Conservation (phyloP, 30 jellyfish, hydroid and myxozoan genomes). For the Hydractinia symbiolongicarpus region DNA sequence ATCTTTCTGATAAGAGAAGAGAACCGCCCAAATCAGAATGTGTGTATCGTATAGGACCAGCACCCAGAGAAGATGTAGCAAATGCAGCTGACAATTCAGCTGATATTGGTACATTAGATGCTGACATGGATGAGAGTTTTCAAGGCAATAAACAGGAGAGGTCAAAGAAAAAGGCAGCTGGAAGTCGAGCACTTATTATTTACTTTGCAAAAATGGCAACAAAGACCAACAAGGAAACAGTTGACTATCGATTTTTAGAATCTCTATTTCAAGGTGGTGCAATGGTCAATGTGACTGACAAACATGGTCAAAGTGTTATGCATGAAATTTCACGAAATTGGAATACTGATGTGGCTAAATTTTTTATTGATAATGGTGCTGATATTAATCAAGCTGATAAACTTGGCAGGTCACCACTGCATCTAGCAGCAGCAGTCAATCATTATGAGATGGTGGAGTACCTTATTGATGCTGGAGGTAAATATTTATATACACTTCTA, state of each 20-base stretch:
- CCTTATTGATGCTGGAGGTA: constrained; percentile 69
- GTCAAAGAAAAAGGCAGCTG: constrained; percentile 23
- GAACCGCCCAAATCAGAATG: constrained; percentile 50
- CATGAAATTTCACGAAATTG: constrained; percentile 83
- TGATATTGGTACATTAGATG: constrained; percentile 40
- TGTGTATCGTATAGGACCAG: constrained; percentile 68
- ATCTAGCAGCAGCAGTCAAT: constrained; percentile 77
- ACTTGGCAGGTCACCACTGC: constrained; percentile 84
- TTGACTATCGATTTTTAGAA: constrained; percentile 71
- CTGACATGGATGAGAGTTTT: constrained; percentile 24
- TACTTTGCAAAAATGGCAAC: constrained; percentile 63
- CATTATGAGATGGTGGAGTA: constrained; percentile 74
- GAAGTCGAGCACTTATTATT: constrained; percentile 63
- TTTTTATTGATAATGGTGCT: constrained; percentile 53
- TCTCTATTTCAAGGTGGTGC: constrained; percentile 79
- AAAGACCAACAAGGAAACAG: constrained; percentile 37
- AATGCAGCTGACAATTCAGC: constrained; percentile 31
- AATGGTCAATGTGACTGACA: constrained; percentile 66
- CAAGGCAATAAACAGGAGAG: constrained; percentile 24
- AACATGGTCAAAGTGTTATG: constrained; percentile 79
- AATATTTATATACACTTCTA: background rate
- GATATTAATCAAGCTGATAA: constrained; percentile 64
- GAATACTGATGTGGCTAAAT: constrained; percentile 69
- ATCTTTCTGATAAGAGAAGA: constrained; percentile 57
- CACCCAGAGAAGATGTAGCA: constrained; percentile 61